Evolutionary conservation across 2,797 vertebrate species (phyloP), one percentile per base, ranked within the genome.

Genomic region (Danio tinwini): DNA sequence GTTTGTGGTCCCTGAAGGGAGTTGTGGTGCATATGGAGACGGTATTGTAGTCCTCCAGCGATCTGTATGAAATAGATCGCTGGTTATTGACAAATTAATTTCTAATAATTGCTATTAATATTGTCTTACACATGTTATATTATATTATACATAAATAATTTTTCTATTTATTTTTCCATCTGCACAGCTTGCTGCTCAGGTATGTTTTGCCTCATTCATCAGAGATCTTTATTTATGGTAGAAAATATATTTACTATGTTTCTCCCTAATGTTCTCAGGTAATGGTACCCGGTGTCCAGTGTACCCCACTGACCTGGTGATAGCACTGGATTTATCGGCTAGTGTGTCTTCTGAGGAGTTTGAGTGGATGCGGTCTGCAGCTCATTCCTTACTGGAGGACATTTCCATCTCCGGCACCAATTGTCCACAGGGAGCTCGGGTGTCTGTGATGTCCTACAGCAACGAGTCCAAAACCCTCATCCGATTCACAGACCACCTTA

Each of bases 281-380:
- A 53, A 67, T 6, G 85, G 39, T 17, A 16, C 82, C 0, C 80
- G 58, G 0, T 96, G 96, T 75, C 96, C 95, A 0, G 88, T 64
- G 11, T 94, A 92, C 87, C 96, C 94, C 56, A 96, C 94, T 0
- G 96, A 98, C 88, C 90, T 96, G 89, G 94, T 95, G 29, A 93
- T 99, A 8, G 95, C 92, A 47, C 88, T 98, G 58, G 96, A 98
- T 85, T 93, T 95, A 92, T 97, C 95, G 0, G 81, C 74, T 0
- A 93, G 92, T 0, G 91, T 96, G 82, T 89, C 90, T 0, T 42
- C 80, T 3, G 11, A 11, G 1, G 87, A 84, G 12, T 97, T 97
- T 39, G 90, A 94, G 85, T 89, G 85, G 64, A 96, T 97, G 93
- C 95, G 92, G 44, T 78, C 64, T 0, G 90, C 91, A 39, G 86